Evolutionary conservation across 1,140 invertebrate genomes (phyloP), one percentile per base, ranked within the genome.

Genomic region (Drosophila auraria): DNA sequence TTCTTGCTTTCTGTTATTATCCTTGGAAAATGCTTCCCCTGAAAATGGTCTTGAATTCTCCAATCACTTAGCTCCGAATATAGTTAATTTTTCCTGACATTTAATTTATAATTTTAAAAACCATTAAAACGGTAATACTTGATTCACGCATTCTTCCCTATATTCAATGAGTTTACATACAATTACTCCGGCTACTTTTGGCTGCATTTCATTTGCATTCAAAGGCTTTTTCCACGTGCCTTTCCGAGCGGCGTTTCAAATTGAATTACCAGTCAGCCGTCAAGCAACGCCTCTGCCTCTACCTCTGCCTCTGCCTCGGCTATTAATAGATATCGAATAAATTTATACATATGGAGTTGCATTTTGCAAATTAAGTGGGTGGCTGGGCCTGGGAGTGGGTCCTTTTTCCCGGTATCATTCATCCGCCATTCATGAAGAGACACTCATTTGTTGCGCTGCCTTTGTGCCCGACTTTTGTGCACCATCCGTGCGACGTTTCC

Each of bases 391-490:
- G 60, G 15, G 27, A 50, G 59, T 23, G 59, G 44, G 27, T 33
- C 73, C 33, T 36, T 36, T 36, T 36, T 36, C 33, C 33, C 33
- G 33, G 33, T 65, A 65, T 79, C 77, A 64, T 54, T 72, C 76
- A 80, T 65, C 33, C 0, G 12, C 33, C 38, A 49, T 44, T 45
- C 40, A 49, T 73, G 65, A 36, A 54, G 45, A 27, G 40, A 25
- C 53, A 36, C 59, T 82, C 72, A 82, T 82, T 76, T 81, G 72
- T 77, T 56, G 72, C 72, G 51, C 53, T 63, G 63, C 53, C 58
- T 78, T 82, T 80, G 72, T 76, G 62, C 64, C 17, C 63, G 63
- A 66, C 78, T 64, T 83, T 77, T 83, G 65, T 76, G 60, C 51
- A 45, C 38, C 38, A 68, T 49, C 70, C 72, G 40, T 68, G 71